phyloP scores from a whole-genome alignment of 2,797 vertebrate genomes.

The Rhynchotus rufescens region DNA sequence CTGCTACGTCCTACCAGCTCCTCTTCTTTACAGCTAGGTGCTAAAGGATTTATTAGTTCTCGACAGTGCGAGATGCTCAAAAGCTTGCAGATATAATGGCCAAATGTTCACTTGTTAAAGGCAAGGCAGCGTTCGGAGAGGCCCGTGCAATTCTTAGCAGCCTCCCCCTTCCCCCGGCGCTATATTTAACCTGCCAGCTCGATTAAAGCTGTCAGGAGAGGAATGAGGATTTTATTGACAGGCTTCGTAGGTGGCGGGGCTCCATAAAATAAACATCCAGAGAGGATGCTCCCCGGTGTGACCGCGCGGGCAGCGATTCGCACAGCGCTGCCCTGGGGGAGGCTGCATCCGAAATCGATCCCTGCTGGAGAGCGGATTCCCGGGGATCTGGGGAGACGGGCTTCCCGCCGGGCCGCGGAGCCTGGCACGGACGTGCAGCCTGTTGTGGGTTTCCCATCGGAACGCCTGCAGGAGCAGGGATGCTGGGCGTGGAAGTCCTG shows the following conservation, averaged over 20 bases:
- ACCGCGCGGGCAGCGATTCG: slow-evolving; percentile 28
- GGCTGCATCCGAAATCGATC: slow-evolving; percentile 53
- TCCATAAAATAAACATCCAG: slow-evolving; percentile 34
- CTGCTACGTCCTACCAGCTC: slow-evolving; percentile 1
- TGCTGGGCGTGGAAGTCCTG: no score
- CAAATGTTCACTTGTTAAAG: slow-evolving; percentile 41
- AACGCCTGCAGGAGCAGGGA: no score
- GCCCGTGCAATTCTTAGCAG: background rate
- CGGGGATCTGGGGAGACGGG: background rate
- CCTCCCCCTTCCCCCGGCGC: slow-evolving; percentile 23
- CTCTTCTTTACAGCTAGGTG: background rate
- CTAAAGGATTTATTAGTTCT: slow-evolving; percentile 55
- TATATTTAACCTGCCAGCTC: slow-evolving; percentile 54
- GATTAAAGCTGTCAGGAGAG: slow-evolving; percentile 41
- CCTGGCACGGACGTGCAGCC: background rate
- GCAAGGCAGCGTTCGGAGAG: background rate
- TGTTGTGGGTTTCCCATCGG: background rate
- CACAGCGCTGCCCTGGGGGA: slow-evolving; percentile 17
- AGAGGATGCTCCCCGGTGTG: background rate
- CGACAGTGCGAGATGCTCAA: slow-evolving; percentile 33
- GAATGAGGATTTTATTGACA: slow-evolving; percentile 63
- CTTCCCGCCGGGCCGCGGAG: background rate
- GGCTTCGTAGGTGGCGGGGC: slow-evolving; percentile 17
- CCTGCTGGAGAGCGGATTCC: slow-evolving; percentile 21
- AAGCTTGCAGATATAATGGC: slow-evolving; percentile 29